These are phyloP conservation scores for Mythimna ferrago DNA, from an alignment of 2,888 invertebrate genomes.

Conservation along the genomic window DNA sequence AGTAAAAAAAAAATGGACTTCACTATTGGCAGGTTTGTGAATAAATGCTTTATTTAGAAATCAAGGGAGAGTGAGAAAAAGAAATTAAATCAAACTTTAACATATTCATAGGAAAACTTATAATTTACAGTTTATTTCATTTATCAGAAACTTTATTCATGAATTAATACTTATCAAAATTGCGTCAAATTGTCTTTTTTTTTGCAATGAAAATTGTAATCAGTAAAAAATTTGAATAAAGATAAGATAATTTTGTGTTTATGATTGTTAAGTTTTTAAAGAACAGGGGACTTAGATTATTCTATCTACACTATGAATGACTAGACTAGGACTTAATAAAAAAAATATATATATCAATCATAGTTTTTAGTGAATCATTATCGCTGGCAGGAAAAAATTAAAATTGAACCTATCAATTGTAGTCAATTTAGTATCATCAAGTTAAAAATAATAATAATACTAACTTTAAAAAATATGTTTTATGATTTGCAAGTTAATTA, in stretches of 20 bases:
- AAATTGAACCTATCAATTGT: neutral
- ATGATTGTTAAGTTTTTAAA: slow-evolving; percentile 20
- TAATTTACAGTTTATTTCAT: neutral
- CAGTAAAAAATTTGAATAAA: slow-evolving; percentile 26
- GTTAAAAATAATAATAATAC: neutral
- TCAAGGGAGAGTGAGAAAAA: neutral
- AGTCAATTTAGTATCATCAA: neutral
- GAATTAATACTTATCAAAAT: slow-evolving; percentile 13
- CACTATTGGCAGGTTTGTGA: too few species aligned
- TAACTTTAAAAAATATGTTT: neutral
- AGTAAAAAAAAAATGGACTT: neutral
- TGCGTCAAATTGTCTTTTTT: slow-evolving; percentile 2
- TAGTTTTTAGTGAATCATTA: neutral
- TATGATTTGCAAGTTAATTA: slow-evolving; percentile 2
- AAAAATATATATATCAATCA: fast-evolving
- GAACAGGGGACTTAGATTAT: slow-evolving; percentile 10
- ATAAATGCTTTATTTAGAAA: neutral
- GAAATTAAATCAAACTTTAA: neutral
- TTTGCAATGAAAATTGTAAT: slow-evolving; percentile 13
- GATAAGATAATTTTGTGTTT: slow-evolving; percentile 46
- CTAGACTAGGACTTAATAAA: too few species aligned
- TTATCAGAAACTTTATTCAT: slow-evolving; percentile 11
- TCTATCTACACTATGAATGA: neutral
- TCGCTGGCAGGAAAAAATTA: neutral
- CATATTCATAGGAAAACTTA: neutral